phyloP scores from a whole-genome alignment of 2,888 invertebrate genomes.

The Apantesis nais region DNA sequence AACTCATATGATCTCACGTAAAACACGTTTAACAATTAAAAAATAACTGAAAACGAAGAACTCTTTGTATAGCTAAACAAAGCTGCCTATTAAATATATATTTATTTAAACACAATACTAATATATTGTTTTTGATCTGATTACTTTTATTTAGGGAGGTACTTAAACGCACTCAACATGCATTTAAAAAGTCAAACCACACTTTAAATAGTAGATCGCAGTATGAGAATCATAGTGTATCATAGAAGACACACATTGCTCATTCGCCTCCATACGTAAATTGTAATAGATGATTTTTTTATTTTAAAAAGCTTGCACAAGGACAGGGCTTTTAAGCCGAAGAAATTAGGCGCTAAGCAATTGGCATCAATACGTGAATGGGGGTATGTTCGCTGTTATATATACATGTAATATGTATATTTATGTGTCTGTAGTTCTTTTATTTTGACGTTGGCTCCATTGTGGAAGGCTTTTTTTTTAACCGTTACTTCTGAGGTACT shows the following conservation, averaged over 20 bases:
- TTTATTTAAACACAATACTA: too few relatives aligned
- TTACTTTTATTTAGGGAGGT: background rate
- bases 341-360: constrained; percentile 93
- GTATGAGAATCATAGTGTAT: background rate
- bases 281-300: constrained; percentile 54
- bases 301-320: constrained; percentile 75
- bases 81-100: too few relatives aligned
- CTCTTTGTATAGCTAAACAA: too few relatives aligned
- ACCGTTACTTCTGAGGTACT: background rate
- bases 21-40: background rate
- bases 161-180: background rate
- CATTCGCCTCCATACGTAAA: constrained; percentile 39
- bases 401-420: constrained; percentile 55
- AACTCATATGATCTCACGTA: too few relatives aligned
- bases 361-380: constrained; percentile 93
- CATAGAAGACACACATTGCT: constrained; percentile 6
- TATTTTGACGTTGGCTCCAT: constrained; percentile 57
- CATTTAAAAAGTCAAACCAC: background rate
- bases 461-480: constrained; percentile 24
- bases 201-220: background rate
- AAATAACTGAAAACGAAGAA: too few relatives aligned
- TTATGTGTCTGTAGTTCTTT: constrained; percentile 51
- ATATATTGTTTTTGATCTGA: background rate
- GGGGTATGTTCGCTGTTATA: constrained; percentile 87
- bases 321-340: constrained; percentile 86